phyloP scores from a whole-genome alignment of 2,797 vertebrate genomes.

The Oryzias dopingdopingensis region DNA sequence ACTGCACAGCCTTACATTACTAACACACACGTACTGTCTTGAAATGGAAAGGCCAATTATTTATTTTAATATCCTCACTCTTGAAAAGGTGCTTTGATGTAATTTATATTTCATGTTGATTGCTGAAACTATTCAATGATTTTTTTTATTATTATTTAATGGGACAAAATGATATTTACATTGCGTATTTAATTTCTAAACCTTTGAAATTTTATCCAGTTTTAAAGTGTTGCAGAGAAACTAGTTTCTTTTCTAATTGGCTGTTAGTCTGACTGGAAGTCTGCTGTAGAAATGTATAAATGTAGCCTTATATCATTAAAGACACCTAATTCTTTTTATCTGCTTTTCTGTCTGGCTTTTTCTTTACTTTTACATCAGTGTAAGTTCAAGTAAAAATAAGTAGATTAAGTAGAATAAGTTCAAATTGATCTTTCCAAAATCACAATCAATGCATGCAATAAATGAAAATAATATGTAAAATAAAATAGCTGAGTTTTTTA shows the following conservation, averaged over 20 bases:
- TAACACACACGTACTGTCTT: constrained; percentile 61
- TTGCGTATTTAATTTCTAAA: constrained; percentile 64
- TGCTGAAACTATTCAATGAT: constrained; percentile 65
- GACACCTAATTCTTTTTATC: constrained; percentile 66
- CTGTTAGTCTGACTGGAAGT: constrained; percentile 72
- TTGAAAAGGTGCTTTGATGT: constrained; percentile 85
- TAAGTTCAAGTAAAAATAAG: too few species aligned
- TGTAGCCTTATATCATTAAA: constrained; percentile 79
- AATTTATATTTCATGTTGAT: constrained; percentile 79
- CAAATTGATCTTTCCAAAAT: too few species aligned
- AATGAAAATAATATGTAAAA: too few species aligned
- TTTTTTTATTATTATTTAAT: constrained; percentile 71
- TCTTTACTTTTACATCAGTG: neutral
- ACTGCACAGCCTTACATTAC: constrained; percentile 57
- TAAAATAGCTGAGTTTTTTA: too few species aligned
- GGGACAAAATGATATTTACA: constrained; percentile 61
- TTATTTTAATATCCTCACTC: constrained; percentile 81
- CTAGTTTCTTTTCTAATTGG: constrained; percentile 58
- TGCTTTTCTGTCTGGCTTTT: constrained; percentile 29
- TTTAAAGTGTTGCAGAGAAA: constrained; percentile 54
- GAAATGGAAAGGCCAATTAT: constrained; percentile 75
- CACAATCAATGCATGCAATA: too few species aligned
- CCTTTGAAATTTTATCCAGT: constrained; percentile 51
- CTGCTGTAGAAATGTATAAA: constrained; percentile 81
- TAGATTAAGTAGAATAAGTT: too few species aligned